Conservation (phyloP, 2,888 invertebrate genomes). For the Incurvaria masculella region DNA sequence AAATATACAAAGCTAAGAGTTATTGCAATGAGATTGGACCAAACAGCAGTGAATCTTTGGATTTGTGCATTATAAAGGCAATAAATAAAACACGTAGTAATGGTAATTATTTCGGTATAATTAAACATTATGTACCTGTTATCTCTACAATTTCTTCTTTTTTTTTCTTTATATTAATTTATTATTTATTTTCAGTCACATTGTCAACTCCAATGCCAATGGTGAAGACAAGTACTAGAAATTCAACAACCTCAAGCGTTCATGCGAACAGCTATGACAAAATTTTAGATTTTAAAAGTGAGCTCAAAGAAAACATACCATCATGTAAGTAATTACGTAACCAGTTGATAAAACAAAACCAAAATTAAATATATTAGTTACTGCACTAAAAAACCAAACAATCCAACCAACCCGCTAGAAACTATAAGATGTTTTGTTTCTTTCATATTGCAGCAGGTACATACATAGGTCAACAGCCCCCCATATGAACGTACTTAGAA, state of each 20-base stretch:
- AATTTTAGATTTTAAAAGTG: background rate
- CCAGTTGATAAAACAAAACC: background rate
- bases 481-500: no score
- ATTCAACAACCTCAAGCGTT: background rate
- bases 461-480: no score
- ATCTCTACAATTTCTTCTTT: background rate
- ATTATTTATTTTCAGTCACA: background rate
- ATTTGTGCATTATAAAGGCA: conserved; percentile 43
- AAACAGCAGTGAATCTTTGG: conserved; percentile 25
- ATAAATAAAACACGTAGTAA: conserved; percentile 32
- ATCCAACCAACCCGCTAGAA: no score
- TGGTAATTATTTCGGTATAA: conserved; percentile 31
- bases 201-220: background rate
- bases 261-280: background rate
- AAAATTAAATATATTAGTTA: background rate
- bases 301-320: background rate
- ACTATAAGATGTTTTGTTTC: no score
- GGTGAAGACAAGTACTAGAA: background rate
- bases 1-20: conserved; percentile 31
- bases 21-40: conserved; percentile 41
- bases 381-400: background rate
- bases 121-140: no score
- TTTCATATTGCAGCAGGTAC: no score
- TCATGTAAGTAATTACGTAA: background rate
- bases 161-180: background rate